Percentiles rank a stretch among this genome's conserved stretches.
phyloP scores from a whole-genome alignment of 2,113 vertebrate species.

The Aythya baeri region DNA sequence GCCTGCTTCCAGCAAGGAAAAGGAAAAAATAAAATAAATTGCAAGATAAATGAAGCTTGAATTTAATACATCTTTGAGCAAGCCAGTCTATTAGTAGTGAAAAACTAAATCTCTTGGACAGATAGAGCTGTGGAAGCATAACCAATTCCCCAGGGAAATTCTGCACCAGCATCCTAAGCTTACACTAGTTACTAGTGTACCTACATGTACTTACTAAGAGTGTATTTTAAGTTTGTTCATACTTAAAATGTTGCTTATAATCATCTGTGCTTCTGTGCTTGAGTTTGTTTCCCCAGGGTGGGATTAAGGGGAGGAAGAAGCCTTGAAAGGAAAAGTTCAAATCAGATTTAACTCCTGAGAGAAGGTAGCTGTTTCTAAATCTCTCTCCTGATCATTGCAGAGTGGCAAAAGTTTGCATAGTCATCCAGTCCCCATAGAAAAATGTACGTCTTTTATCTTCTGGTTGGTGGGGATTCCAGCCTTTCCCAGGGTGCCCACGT shows the following conservation, averaged over 20 bases:
- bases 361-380: background rate
- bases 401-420: background rate
- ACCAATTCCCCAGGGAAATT: background rate
- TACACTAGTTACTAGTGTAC: background rate
- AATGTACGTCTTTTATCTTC: too few species aligned
- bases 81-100: background rate
- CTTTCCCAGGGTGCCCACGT: background rate
- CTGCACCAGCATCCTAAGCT: background rate
- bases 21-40: too few species aligned
- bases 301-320: background rate
- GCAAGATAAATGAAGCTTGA: background rate
- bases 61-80: background rate
- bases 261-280: background rate
- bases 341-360: background rate
- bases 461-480: too few species aligned
- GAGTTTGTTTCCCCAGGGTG: background rate
- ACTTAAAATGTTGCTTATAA: background rate
- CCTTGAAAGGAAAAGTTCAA: background rate
- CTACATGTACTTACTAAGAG: too few species aligned
- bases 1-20: background rate
- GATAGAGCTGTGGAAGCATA: background rate
- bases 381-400: background rate
- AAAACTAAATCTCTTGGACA: background rate
- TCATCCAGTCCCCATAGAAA: too few species aligned
- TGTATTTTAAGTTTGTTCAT: fast-evolving